A percentile compares a stretch with the other conserved stretches of the same genome.
phyloP scores from a whole-genome alignment of 2,797 vertebrate species.

The Ficedula albicollis region DNA sequence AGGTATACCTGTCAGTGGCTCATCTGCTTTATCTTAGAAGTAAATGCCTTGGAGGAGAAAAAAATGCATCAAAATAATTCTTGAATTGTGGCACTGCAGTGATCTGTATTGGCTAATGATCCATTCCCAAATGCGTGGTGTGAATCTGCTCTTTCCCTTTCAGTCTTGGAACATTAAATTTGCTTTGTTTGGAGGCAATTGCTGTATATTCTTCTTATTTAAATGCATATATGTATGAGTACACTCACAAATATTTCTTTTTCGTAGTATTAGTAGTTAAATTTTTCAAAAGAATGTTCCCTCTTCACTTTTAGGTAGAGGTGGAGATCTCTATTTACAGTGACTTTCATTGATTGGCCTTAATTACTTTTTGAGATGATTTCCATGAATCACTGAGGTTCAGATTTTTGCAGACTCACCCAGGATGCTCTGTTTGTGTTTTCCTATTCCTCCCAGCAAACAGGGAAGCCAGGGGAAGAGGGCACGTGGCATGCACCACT shows the following conservation, averaged over 20 bases:
- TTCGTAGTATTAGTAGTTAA: background rate
- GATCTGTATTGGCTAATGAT: background rate
- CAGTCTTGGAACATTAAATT: background rate
- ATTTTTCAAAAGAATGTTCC: background rate
- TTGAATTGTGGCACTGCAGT: background rate
- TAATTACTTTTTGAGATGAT: background rate
- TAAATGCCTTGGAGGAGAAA: background rate
- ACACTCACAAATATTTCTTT: background rate
- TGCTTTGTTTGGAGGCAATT: background rate
- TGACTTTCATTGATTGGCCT: background rate
- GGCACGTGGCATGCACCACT: no score
- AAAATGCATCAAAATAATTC: background rate
- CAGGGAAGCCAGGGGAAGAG: no score
- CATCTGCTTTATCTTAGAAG: background rate
- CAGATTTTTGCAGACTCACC: background rate
- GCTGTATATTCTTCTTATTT: background rate
- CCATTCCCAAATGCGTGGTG: background rate
- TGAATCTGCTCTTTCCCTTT: background rate
- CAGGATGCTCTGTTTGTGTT: background rate
- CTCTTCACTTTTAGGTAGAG: background rate
- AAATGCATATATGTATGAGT: background rate
- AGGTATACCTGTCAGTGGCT: background rate
- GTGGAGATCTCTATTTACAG: background rate
- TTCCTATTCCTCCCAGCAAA: background rate
- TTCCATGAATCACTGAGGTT: background rate